Base-by-base conservation (phyloP, 2,888 invertebrate species). In the Drosophila maculinotata region DNA sequence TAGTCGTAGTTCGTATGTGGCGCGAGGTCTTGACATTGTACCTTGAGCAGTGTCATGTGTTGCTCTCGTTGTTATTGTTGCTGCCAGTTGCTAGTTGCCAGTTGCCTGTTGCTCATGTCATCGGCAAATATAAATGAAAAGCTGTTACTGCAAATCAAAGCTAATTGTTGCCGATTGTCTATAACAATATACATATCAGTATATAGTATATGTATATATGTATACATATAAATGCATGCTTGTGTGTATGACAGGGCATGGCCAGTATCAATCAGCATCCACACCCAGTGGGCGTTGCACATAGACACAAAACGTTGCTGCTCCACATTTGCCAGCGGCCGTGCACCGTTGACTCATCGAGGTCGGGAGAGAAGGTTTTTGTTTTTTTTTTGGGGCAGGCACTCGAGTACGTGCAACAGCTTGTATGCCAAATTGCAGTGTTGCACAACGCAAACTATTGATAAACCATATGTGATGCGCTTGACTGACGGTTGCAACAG, bases 1-100 rank as follows among this genome's bases (percentile, higher is more conserved):
- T 20, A 20, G 2, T 20, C 2, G 20, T 20, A 20, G 20, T 31
- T 30, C 33, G 25, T 66, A 82, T 79, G 74, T 87, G 68, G 81
- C 59, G 33, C 87, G 68, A 82, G 82, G 87, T 82, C 87, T 85
- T 82, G 87, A 87, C 86, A 87, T 82, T 87, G 87, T 56, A 79
- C 76, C 87, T 85, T 87, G 86, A 76, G 68, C 76, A 75, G 73
- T 85, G 79, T 72, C 85, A 87, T 76, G 58, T 62, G 62, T 36
- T 56, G 42, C 41, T 39, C 35, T 39, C 48, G 52, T 49, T 48
- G 33, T 30, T 42, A 47, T 17, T 45, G 39, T 17, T 15, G 17
- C 10, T 45, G 36, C 23, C 47, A n/a, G 41, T 10, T 28, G 47
- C 8, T 53, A 45, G 15, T 15, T 36, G 49, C 20, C 20, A 20